A percentile compares a stretch with the other conserved stretches of the same genome.
phyloP scores from a whole-genome alignment of 2,888 invertebrate species.

The Pristionchus maxplancki region DNA sequence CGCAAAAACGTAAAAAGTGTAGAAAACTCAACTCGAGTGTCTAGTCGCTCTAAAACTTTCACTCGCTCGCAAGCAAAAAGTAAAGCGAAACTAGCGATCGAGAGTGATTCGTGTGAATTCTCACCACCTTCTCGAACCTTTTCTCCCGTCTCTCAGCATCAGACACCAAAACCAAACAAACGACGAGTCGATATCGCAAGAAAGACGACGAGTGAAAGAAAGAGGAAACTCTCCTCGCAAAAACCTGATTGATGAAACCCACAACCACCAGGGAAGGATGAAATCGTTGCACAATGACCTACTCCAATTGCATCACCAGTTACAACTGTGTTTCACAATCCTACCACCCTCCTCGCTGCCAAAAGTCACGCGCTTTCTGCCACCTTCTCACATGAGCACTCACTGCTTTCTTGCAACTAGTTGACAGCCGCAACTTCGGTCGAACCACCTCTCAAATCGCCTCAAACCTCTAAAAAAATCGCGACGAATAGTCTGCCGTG shows the following conservation, averaged over 20 bases:
- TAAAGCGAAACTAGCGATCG: background rate
- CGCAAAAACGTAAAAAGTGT: background rate
- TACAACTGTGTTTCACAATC: background rate
- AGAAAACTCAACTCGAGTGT: background rate
- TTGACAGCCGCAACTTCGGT: background rate
- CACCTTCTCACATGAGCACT: background rate
- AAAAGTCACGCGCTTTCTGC: background rate
- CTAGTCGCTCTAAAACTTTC: background rate
- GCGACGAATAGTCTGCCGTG: background rate
- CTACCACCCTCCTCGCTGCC: background rate
- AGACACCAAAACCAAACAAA: conserved; percentile 20
- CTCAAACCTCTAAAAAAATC: background rate
- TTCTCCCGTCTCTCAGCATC: background rate
- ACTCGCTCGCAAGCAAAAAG: background rate
- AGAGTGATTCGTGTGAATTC: no score
- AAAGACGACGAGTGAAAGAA: background rate
- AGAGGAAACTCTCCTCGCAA: background rate
- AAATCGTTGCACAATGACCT: background rate
- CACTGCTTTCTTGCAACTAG: background rate
- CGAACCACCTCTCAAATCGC: background rate
- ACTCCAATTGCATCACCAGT: background rate
- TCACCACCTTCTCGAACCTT: background rate
- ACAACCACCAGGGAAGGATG: background rate
- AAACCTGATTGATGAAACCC: background rate
- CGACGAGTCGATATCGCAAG: background rate